These are phyloP conservation scores for Cristatella mucedo DNA, from an alignment of 2,888 invertebrate species.

Conservation along the genomic window DNA sequence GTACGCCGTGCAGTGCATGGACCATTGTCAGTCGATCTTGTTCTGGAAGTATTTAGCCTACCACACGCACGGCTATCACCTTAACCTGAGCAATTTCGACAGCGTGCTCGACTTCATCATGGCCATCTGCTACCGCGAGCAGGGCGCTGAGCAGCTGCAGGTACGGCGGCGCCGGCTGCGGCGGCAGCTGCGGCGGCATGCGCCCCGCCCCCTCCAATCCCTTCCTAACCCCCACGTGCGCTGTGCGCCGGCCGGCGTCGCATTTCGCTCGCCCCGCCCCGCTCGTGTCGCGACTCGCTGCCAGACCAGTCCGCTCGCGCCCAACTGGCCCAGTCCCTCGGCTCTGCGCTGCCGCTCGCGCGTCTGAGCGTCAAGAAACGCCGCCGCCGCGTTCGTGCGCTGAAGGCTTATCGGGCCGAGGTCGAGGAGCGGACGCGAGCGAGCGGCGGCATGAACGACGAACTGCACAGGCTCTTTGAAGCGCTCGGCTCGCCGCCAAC, in stretches of 20 bases:
- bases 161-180: no score
- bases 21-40: not conserved
- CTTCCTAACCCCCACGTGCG: no score
- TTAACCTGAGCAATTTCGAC: conserved; percentile 1
- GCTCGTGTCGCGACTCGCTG: no score
- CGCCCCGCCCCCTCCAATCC: no score
- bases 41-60: conserved; percentile 6
- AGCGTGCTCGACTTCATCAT: conserved; percentile 7
- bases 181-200: no score
- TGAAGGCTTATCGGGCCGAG: conserved; percentile 6
- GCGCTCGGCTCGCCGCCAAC: no score
- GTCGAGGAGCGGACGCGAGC: conserved; percentile 3
- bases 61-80: conserved; percentile 4
- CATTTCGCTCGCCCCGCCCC: no score
- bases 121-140: conserved; percentile 6
- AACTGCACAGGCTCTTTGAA: conserved; percentile 4
- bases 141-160: conserved; percentile 7
- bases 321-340: no score
- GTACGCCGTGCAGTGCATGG: conserved; percentile 3
- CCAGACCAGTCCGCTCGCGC: no score
- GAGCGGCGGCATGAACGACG: conserved; percentile 8
- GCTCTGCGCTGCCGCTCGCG: no score
- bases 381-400: not conserved
- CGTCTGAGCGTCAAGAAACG: no score
- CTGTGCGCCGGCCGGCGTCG: no score